Evolutionary conservation across 2,113 vertebrate genomes (phyloP).

Genomic region (Bos javanicus): DNA sequence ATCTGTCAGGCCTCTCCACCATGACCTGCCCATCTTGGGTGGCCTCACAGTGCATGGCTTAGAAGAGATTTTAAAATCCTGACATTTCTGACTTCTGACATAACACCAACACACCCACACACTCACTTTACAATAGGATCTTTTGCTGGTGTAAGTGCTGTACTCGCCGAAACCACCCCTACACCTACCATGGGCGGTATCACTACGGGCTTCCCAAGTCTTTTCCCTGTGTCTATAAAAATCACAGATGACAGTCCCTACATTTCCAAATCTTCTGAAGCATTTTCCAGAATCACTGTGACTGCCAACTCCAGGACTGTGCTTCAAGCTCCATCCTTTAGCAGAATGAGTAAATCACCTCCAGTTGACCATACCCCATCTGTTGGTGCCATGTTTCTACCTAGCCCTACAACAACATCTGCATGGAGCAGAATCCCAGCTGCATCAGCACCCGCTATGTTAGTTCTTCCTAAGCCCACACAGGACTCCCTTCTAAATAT

Average conservation of each 20-base stretch:
- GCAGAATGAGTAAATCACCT: not conserved
- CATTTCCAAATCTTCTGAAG: not conserved
- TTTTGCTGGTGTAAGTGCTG: not conserved
- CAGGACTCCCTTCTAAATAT: not conserved
- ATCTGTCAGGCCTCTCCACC: too few species aligned
- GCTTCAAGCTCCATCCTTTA: not conserved
- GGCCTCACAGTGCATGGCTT: too few species aligned
- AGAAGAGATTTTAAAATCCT: too few species aligned
- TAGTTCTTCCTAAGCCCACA: not conserved
- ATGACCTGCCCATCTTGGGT: too few species aligned
- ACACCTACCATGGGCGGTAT: not conserved
- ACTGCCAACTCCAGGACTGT: not conserved
- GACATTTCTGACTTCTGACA: not conserved
- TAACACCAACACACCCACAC: not conserved
- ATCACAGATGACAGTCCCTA: not conserved
- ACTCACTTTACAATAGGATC: not conserved
- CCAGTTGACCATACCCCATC: not conserved
- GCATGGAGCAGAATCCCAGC: slow-evolving; percentile 3
- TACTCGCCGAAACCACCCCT: not conserved
- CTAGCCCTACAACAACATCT: not conserved
- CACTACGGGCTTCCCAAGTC: not conserved
- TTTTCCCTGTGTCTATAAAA: not conserved
- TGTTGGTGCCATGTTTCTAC: not conserved
- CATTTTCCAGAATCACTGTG: not conserved
- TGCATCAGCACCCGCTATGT: not conserved